Evolutionary conservation across 2,888 invertebrate genomes (phyloP), one percentile per base, ranked within the genome.

Genomic region (Prionchulus punctatus): DNA sequence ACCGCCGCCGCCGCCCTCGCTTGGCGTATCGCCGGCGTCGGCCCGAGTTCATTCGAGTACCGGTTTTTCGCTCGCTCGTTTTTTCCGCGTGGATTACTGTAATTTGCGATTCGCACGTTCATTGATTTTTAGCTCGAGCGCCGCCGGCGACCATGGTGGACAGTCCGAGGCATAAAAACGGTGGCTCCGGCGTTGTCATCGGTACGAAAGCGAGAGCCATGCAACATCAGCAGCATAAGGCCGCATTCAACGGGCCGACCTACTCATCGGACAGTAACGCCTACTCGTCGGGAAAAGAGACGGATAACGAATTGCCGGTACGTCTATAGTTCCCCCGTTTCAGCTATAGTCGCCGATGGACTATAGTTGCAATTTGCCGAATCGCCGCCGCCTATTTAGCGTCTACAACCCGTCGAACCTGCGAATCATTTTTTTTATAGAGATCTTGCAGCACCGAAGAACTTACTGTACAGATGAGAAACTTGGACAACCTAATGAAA

Each of bases 401-500:
- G n/a, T n/a, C n/a, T n/a, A n/a, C n/a, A n/a, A n/a, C n/a, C n/a
- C n/a, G n/a, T n/a, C n/a, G n/a, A n/a, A n/a, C n/a, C n/a, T n/a
- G n/a, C n/a, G n/a, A n/a, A 36, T 36, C 36, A 36, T 36, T 23
- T 45, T 45, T 7, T 18, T 56, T 57, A 25, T 47, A 59, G 57
- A 51, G 43, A 30, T 59, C 59, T 25, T 57, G 52, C 48, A 58
- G 57, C 51, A 61, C 60, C 12, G 65, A 65, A 54, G 64, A 66
- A 45, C 58, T 65, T 48, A 63, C 64, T 50, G 61, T 54, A 7
- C 62, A 65, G 43, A 58, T 65, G 54, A 60, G 61, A 28, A 62
- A 63, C 42, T 56, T 68, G 30, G 66, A 66, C 57, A 62, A 59
- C 26, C 62, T 67, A 62, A 63, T 69, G 51, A 63, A 64, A 51